Base-by-base conservation (phyloP, 2,888 invertebrate species). In the Scaptomyza caliginosa region DNA sequence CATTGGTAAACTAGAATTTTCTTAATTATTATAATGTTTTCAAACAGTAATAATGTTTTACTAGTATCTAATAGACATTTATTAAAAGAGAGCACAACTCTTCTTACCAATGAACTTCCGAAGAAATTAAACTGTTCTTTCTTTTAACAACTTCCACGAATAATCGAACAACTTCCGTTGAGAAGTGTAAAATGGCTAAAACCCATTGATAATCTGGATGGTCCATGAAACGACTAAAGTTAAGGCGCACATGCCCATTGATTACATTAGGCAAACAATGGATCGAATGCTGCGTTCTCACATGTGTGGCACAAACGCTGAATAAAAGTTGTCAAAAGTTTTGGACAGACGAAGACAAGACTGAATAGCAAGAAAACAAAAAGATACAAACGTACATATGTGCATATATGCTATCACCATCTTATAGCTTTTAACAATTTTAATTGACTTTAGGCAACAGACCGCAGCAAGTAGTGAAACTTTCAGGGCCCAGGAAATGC, bases 361-460 rank as follows among this genome's bases (percentile, higher is more conserved):
- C 36, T 17, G 28, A 32, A 39, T 36, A 45, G 45, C 10, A 46
- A 21, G 8, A 10, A 8, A 34, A 38, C 38, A 19, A 32, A 38
- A 13, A 26, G 28, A 16, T 8, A 34, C 45, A 45, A 26, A 45
- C 26, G 10, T 28, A 24, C 24, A 8, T 28, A 34, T 57, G 10
- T 28, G 8, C 24, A 8, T 28, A 34, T 57, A 39, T 57, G 8
- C 39, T 30, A 48, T 10, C 48, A 19, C 39, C 42, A 19, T 62
- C 62, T 68, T 65, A 36, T 28, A 39, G 63, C 63, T 52, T 58
- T 48, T 59, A 69, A 59, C 62, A 66, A 81, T 86, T 86, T 84
- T 82, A 81, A 86, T 86, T 81, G 87, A 81, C 82, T 81, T 81
- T 84, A 58, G 71, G 69, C 78, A 84, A 65, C 70, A 77, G 80